Percentiles rank a stretch among this genome's conserved stretches.
These are phyloP conservation scores for Sphaerophoria rueppellii DNA, from an alignment of 2,888 invertebrate species.

Conservation along the genomic window DNA sequence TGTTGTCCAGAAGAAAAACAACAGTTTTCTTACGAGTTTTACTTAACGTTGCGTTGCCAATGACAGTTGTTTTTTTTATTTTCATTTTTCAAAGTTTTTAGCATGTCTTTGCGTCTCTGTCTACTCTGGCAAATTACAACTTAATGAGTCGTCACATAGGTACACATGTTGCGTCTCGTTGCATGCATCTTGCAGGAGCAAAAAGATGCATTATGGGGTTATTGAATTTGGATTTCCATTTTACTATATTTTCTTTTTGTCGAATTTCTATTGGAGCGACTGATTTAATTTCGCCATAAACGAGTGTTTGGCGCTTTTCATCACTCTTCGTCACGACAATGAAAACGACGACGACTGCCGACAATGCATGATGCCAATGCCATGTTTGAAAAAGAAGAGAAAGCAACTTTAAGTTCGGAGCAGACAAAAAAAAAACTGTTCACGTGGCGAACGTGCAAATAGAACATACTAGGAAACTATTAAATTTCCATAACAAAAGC, in stretches of 20 bases:
- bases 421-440: constrained; percentile 1
- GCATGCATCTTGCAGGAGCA: constrained; percentile 45
- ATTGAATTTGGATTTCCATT: constrained; percentile 66
- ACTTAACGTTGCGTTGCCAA: constrained; percentile 21
- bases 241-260: constrained; percentile 10
- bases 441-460: constrained; percentile 21
- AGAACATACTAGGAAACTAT: constrained; percentile 51
- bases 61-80: constrained; percentile 27
- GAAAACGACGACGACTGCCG: neutral
- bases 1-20: constrained; percentile 46
- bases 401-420: constrained; percentile 51
- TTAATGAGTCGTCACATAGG: constrained; percentile 68
- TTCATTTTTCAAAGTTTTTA: constrained; percentile 14
- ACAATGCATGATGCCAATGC: neutral
- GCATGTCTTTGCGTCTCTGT: constrained; percentile 9
- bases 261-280: constrained; percentile 6
- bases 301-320: neutral
- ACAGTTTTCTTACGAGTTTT: constrained; percentile 60
- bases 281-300: constrained; percentile 59
- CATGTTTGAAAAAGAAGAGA: constrained; percentile 33
- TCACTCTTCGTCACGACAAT: neutral
- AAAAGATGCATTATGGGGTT: constrained; percentile 39
- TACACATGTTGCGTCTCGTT: constrained; percentile 68
- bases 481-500: constrained; percentile 73
- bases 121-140: constrained; percentile 53